Conservation (phyloP, 2,113 vertebrate genomes). For the Paradoxurus hermaphroditus region DNA sequence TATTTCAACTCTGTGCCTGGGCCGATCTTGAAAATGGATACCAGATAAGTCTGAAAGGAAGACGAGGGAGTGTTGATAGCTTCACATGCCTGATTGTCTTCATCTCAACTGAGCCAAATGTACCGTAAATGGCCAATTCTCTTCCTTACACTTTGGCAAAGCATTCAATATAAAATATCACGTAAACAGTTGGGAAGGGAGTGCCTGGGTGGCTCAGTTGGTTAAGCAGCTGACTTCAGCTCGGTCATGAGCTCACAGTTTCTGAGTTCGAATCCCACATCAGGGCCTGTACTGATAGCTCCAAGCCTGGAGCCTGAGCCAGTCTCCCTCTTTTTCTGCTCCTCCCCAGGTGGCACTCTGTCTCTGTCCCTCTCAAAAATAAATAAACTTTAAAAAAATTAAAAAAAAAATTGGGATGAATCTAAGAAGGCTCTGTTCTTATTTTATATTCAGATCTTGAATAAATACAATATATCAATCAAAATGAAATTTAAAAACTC, state of each 20-base stretch:
- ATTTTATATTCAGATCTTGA: background rate
- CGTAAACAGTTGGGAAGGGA: background rate
- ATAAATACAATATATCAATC: background rate
- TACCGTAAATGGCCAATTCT: background rate
- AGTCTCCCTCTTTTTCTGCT: no score
- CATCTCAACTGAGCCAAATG: background rate
- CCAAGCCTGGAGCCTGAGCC: no score
- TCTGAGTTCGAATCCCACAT: no score
- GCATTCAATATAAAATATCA: background rate
- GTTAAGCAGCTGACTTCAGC: no score
- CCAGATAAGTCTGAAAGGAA: background rate
- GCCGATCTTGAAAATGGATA: background rate
- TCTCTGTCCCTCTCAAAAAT: no score
- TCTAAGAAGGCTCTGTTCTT: background rate
- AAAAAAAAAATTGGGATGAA: background rate
- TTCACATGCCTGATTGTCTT: background rate
- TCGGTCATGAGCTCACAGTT: no score
- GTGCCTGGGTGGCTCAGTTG: no score
- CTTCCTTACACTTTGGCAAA: background rate
- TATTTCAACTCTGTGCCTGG: background rate
- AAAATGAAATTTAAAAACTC: background rate
- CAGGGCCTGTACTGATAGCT: no score
- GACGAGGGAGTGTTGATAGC: background rate
- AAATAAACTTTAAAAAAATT: no score
- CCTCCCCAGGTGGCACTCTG: no score